Percentiles rank a stretch among this genome's conserved stretches.
phyloP scores from a whole-genome alignment of 2,797 vertebrate species.

The Lutjanus argentimaculatus region DNA sequence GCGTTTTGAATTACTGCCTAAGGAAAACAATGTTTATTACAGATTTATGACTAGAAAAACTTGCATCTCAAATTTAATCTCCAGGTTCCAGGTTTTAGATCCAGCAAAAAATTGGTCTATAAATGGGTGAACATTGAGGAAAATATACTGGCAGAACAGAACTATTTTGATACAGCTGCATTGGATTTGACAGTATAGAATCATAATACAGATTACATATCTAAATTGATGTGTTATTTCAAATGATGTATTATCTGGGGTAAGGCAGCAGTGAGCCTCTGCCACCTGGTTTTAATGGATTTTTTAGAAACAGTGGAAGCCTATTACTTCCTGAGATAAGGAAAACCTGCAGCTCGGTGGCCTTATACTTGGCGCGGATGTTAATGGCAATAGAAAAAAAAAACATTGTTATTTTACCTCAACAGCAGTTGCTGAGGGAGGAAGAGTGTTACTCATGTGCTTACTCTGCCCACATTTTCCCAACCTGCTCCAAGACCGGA shows the following conservation, averaged over 20 bases:
- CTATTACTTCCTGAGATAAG: constrained; percentile 7
- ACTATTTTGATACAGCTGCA: background rate
- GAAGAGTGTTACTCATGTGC: background rate
- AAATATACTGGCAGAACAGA: too few relatives aligned
- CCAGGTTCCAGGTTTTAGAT: too few relatives aligned
- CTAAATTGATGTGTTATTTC: constrained; percentile 1
- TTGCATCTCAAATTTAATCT: too few relatives aligned
- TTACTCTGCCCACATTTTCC: background rate
- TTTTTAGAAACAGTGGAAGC: background rate
- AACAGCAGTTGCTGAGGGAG: background rate
- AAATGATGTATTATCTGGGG: background rate
- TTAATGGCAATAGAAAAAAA: background rate
- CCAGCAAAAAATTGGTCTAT: too few relatives aligned
- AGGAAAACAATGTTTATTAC: too few relatives aligned
- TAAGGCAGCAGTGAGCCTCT: background rate
- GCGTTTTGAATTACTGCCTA: too few relatives aligned
- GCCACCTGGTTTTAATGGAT: background rate
- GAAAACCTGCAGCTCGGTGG: background rate
- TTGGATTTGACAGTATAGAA: background rate
- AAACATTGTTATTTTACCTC: background rate
- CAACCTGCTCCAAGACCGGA: background rate
- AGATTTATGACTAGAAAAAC: too few relatives aligned
- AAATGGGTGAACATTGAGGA: too few relatives aligned
- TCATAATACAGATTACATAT: background rate
- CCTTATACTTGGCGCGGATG: background rate